A percentile compares a stretch with the other conserved stretches of the same genome.
These are phyloP conservation scores for Psittacara wagleri DNA, from an alignment of 2,113 vertebrate species.

Conservation along the genomic window DNA sequence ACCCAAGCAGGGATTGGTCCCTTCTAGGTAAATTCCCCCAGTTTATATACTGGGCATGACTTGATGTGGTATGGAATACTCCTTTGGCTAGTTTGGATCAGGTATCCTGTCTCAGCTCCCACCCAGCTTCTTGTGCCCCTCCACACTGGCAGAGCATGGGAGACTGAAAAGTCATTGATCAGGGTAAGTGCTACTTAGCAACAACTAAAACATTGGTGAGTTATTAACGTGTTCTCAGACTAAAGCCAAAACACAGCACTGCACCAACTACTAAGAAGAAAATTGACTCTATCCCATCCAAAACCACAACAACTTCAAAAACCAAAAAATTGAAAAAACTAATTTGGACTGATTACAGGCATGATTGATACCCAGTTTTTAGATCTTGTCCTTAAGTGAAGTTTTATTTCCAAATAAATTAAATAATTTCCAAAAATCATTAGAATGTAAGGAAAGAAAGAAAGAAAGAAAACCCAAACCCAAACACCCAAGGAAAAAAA, in stretches of 20 bases:
- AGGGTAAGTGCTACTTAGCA: not conserved
- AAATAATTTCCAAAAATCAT: not conserved
- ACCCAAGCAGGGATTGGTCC: not conserved
- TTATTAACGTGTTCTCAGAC: not conserved
- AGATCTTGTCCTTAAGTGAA: not conserved
- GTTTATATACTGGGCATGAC: not conserved
- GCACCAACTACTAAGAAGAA: not conserved
- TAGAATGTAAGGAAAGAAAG: not conserved
- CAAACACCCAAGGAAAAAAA: not conserved
- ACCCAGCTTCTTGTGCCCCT: not conserved
- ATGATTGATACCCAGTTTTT: not conserved
- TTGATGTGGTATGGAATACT: not conserved
- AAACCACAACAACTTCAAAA: not conserved
- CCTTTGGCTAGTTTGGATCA: not conserved
- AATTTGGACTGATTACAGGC: not conserved
- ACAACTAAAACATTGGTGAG: not conserved
- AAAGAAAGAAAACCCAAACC: not conserved
- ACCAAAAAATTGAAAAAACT: not conserved
- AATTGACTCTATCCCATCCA: not conserved
- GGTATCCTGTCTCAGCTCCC: not conserved
- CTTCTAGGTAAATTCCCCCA: not conserved
- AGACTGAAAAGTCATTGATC: not conserved
- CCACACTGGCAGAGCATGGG: not conserved
- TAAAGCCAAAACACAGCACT: not conserved
- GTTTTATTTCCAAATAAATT: not conserved